A percentile compares a stretch with the other conserved stretches of the same genome.
phyloP scores from a whole-genome alignment of 2,113 vertebrate genomes.

The Thamnaconus septentrionalis region DNA sequence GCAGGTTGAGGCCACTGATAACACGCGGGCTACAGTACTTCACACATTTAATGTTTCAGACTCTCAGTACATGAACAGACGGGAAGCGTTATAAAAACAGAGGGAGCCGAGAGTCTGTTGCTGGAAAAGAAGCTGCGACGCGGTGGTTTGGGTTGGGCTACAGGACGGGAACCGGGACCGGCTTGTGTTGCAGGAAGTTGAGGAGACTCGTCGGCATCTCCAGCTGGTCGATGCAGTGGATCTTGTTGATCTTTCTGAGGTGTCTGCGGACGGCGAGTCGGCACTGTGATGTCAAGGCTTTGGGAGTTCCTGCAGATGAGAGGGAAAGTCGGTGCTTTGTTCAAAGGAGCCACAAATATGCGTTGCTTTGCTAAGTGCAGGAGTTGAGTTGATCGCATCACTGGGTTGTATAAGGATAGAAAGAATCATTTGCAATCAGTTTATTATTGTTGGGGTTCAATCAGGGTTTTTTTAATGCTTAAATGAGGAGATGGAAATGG shows the following conservation, averaged over 20 bases:
- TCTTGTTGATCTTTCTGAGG: conserved; percentile 68
- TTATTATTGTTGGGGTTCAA: no score
- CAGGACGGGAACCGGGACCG: conserved; percentile 18
- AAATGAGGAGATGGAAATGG: no score
- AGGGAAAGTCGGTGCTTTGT: background rate
- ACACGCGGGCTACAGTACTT: background rate
- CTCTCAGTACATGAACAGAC: conserved; percentile 10
- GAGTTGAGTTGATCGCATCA: no score
- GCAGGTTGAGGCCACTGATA: no score
- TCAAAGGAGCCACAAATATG: background rate
- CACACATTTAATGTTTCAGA: conserved; percentile 37
- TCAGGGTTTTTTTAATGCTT: no score
- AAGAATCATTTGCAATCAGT: no score
- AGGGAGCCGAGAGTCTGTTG: background rate
- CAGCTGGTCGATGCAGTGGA: conserved; percentile 73
- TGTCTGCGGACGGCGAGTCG: conserved; percentile 79
- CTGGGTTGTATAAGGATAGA: no score
- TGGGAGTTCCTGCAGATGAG: conserved; percentile 80
- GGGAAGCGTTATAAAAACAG: conserved; percentile 3
- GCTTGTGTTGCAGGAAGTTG: conserved; percentile 69
- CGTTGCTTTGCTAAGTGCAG: no score
- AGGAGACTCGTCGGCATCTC: conserved; percentile 77
- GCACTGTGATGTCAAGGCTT: conserved; percentile 84
- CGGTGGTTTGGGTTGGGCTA: conserved; percentile 9
- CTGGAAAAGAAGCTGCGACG: no score